Conservation (phyloP, 2,888 invertebrate genomes). For the Cerastis leucographa region DNA sequence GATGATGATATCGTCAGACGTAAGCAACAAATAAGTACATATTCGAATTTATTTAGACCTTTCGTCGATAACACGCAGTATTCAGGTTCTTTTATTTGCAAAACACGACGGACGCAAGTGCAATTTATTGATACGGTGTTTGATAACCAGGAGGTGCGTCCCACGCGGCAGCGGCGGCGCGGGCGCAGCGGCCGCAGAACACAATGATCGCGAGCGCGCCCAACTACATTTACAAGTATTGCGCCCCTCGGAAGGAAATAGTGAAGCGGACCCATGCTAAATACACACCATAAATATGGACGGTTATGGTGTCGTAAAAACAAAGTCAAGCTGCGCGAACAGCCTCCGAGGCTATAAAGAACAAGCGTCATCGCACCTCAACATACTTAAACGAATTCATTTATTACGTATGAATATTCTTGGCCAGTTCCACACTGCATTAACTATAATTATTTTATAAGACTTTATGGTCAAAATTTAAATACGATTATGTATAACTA, state of each 20-base stretch:
- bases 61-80: conserved; percentile 85
- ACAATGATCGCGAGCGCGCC: conserved; percentile 77
- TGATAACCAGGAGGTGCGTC: conserved; percentile 88
- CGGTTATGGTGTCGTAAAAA: conserved; percentile 88
- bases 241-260: conserved; percentile 84
- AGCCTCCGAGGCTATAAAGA: conserved; percentile 80
- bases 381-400: conserved; percentile 66
- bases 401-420: conserved; percentile 70
- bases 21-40: conserved; percentile 84
- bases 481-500: conserved; percentile 51
- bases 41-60: conserved; percentile 88
- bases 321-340: conserved; percentile 88
- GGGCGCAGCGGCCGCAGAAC: conserved; percentile 62
- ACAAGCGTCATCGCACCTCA: conserved; percentile 80
- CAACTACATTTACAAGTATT: conserved; percentile 79
- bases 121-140: conserved; percentile 89
- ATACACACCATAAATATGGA: conserved; percentile 86
- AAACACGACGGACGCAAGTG: conserved; percentile 86
- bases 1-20: conserved; percentile 85
- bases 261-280: conserved; percentile 83
- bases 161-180: conserved; percentile 80
- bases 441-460: conserved; percentile 62
- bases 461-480: conserved; percentile 48
- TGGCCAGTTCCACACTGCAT: conserved; percentile 58
- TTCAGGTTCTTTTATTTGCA: conserved; percentile 86